Percentiles rank a stretch among this genome's conserved stretches.
These are phyloP conservation scores for Dicerorhinus sumatrensis DNA, from an alignment of 2,113 vertebrate genomes.

Conservation along the genomic window DNA sequence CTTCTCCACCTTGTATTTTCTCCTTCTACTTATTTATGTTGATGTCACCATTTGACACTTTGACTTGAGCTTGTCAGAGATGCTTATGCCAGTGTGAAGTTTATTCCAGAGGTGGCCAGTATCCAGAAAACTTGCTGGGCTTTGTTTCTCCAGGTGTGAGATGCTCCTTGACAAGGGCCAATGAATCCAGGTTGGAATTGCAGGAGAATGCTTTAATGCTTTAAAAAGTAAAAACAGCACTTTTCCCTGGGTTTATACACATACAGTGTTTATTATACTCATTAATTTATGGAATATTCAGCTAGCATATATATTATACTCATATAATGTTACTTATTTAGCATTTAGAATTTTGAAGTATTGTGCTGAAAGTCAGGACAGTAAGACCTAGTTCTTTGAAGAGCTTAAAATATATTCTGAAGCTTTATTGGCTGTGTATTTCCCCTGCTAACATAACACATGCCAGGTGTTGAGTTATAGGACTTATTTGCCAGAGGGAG, in stretches of 20 bases:
- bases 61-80: background rate
- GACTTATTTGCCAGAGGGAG: background rate
- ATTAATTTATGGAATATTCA: background rate
- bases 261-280: background rate
- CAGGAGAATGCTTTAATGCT: background rate
- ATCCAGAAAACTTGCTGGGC: background rate
- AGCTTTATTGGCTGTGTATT: background rate
- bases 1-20: slow-evolving; percentile 7
- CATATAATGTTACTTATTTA: background rate
- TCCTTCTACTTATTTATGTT: background rate
- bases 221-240: background rate
- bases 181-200: background rate
- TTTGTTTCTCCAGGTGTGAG: slow-evolving; percentile 9
- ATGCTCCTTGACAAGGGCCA: background rate
- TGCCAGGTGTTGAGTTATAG: background rate
- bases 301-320: background rate
- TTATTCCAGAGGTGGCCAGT: background rate
- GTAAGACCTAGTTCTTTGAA: slow-evolving; percentile 27
- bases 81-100: background rate
- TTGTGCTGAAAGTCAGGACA: slow-evolving; percentile 34
- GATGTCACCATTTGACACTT: background rate
- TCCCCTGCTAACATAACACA: background rate
- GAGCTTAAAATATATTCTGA: background rate
- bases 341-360: slow-evolving; percentile 27
- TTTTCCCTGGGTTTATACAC: background rate